Percentiles rank a stretch among this genome's conserved stretches.
These are phyloP conservation scores for Polydesmus complanatus DNA, from an alignment of 2,888 invertebrate genomes.

Conservation along the genomic window DNA sequence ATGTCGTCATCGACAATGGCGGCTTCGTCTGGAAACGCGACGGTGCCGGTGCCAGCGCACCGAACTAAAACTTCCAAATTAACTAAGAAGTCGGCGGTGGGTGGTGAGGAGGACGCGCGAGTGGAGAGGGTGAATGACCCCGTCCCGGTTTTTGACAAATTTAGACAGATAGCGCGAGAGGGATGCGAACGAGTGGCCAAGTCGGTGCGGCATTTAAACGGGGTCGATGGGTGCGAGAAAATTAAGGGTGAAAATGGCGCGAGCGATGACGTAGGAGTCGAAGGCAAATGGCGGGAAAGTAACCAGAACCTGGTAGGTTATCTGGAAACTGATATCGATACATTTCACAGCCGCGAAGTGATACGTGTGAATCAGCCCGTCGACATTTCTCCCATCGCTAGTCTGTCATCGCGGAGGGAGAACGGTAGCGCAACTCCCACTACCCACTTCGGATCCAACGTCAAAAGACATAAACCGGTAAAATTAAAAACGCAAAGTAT, in stretches of 20 bases:
- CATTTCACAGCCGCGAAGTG: conserved; percentile 24
- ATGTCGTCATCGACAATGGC: too few relatives aligned
- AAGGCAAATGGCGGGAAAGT: conserved; percentile 15
- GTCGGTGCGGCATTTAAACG: conserved; percentile 32
- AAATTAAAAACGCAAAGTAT: conserved; percentile 11
- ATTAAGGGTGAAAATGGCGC: neutral
- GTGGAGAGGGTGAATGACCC: conserved; percentile 8
- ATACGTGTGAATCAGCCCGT: conserved; percentile 15
- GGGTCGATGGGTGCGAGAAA: conserved; percentile 13
- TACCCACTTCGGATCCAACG: neutral
- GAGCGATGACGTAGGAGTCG: neutral
- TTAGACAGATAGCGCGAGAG: conserved; percentile 19
- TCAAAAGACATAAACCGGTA: neutral
- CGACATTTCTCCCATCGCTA: conserved; percentile 20
- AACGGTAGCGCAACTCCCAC: conserved; percentile 20
- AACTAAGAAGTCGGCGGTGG: neutral
- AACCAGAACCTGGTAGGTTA: conserved; percentile 36
- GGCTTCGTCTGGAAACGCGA: too few relatives aligned
- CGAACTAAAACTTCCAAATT: too few relatives aligned
- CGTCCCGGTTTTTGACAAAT: conserved; percentile 14
- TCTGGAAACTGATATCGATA: conserved; percentile 83
- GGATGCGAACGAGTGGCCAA: conserved; percentile 21
- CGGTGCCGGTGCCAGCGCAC: too few relatives aligned
- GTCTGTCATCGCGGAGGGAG: conserved; percentile 22
- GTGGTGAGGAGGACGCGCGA: neutral